Evolutionary conservation across 2,113 vertebrate genomes (phyloP), one percentile per base, ranked within the genome.

Genomic region (Sinocyclocheilus rhinocerous): DNA sequence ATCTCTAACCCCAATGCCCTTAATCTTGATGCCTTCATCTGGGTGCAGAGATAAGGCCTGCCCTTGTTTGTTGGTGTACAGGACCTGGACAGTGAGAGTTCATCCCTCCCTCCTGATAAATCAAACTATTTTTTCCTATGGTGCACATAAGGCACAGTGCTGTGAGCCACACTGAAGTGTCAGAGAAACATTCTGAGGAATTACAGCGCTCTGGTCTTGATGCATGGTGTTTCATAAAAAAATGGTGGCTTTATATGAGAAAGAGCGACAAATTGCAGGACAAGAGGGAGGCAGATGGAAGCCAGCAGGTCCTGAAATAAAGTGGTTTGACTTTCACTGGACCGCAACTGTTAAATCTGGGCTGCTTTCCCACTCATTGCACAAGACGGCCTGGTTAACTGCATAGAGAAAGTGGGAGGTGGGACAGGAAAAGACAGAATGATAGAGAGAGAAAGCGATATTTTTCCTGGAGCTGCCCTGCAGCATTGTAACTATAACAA

Each of bases 51-150:
- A 95, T 94, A 94, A 94, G 90, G 91, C 72, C 91, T 87, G 89
- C 84, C 80, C 85, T 89, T 76, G 91, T 93, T 93, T 93, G 93
- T 92, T 95, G 94, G 92, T 92, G 92, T 93, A 93, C 94, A 89
- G 91, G 83, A 92, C 95, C 91, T 88, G 93, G 92, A 93, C 90
- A 93, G 93, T 95, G 93, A 92, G 93, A 95, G 94, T 96, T 96
- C 95, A 96, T 96, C 94, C 96, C 87, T 90, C 96, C 95, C 95
- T 95, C 94, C 94, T 95, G 95, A 96, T 95, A 94, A 96, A 95
- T 94, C 94, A 95, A 93, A 93, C 93, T 93, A 95, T 94, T 94
- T 88, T 96, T 95, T 96, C 94, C 95, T 85, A 86, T 48, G 65
- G 61, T 76, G 29, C 45, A 52, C 69, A 85, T 50, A 59, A 36